Evolutionary conservation across 2,888 invertebrate species (phyloP).

Genomic region (Xylota sylvarum): DNA sequence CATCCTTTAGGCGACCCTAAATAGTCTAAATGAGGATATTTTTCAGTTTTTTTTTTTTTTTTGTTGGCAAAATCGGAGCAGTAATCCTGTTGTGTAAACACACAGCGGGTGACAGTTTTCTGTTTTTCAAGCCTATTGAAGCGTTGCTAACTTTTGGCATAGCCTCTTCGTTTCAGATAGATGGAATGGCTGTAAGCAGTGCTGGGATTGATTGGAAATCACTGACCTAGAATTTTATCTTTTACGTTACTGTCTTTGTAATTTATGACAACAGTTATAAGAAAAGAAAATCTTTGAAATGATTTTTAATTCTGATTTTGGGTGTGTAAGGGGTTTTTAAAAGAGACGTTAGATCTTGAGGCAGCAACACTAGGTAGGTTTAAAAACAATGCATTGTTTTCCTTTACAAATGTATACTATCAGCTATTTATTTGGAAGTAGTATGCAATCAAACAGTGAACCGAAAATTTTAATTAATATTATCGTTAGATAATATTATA

Average conservation of each 20-base stretch:
- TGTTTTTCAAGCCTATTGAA: slow-evolving; percentile 14
- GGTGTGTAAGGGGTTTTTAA: too few relatives aligned
- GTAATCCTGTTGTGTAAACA: slow-evolving; percentile 30
- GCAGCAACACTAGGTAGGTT: too few relatives aligned
- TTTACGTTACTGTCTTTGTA: background rate
- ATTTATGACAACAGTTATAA: too few relatives aligned
- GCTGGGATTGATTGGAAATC: background rate
- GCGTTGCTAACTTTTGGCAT: slow-evolving; percentile 13
- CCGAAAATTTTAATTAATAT: too few relatives aligned
- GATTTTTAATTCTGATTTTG: too few relatives aligned
- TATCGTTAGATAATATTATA: too few relatives aligned
- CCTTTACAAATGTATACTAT: too few relatives aligned
- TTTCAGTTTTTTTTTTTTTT: slow-evolving; percentile 41
- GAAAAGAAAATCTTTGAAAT: too few relatives aligned
- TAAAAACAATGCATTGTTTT: too few relatives aligned
- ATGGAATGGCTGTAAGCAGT: slow-evolving; percentile 6
- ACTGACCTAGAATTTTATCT: background rate
- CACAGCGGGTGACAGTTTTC: slow-evolving; percentile 1
- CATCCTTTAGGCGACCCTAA: slow-evolving; percentile 10
- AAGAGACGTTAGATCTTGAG: too few relatives aligned
- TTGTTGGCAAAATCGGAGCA: slow-evolving; percentile 9
- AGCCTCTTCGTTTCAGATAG: background rate
- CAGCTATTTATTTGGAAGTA: too few relatives aligned
- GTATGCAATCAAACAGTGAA: too few relatives aligned
- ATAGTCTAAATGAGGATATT: slow-evolving; percentile 40